phyloP scores from a whole-genome alignment of 2,888 invertebrate species.

The Lasioglossum villosulum region DNA sequence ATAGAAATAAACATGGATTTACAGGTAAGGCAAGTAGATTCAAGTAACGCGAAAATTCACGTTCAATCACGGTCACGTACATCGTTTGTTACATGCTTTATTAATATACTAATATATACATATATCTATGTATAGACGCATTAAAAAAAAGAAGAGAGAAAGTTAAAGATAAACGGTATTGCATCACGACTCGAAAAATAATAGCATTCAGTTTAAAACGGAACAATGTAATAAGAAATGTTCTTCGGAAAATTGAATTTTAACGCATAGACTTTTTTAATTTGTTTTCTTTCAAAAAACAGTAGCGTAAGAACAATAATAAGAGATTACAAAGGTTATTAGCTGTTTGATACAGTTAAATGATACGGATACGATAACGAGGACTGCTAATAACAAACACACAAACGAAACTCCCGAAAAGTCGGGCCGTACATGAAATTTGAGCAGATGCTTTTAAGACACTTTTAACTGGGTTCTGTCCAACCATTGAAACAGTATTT shows the following conservation, averaged over 20 bases:
- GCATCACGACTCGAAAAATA: slow-evolving; percentile 18
- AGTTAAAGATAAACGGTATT: slow-evolving; percentile 9
- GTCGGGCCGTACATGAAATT: not conserved
- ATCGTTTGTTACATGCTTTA: slow-evolving; percentile 63
- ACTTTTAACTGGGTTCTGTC: not conserved
- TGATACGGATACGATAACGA: not conserved
- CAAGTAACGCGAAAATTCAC: slow-evolving; percentile 66
- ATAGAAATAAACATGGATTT: slow-evolving; percentile 79
- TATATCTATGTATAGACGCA: slow-evolving; percentile 23
- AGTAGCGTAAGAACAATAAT: not conserved
- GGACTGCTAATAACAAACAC: not conserved
- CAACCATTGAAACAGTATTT: not conserved
- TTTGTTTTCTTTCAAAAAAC: not conserved
- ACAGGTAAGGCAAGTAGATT: slow-evolving; percentile 76
- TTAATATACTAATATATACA: slow-evolving; percentile 43
- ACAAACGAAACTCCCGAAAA: not conserved
- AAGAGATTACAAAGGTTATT: not conserved
- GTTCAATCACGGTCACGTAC: slow-evolving; percentile 55
- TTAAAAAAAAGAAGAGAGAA: not conserved
- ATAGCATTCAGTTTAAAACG: slow-evolving; percentile 34
- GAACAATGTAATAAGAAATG: not conserved
- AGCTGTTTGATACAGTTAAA: not conserved
- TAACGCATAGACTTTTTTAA: not conserved
- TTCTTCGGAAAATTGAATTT: slow-evolving; percentile 5
- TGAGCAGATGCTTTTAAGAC: not conserved